Conservation (phyloP, 2,888 invertebrate genomes). For the Acanthosepion lycidas region DNA sequence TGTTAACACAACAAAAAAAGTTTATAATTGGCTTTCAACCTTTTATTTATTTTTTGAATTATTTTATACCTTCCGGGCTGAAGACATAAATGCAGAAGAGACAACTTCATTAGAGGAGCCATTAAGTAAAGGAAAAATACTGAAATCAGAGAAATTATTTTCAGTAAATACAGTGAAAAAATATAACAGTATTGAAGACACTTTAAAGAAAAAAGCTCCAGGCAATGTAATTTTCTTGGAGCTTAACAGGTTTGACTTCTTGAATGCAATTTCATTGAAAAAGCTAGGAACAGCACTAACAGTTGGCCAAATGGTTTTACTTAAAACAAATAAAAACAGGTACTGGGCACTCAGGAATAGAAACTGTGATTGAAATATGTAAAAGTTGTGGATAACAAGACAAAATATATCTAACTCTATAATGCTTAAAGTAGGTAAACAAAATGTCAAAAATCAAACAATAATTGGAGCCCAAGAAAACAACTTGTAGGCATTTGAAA, state of each 20-base stretch:
- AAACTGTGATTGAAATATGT: background rate
- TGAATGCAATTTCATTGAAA: conserved; percentile 33
- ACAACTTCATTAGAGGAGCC: conserved; percentile 9
- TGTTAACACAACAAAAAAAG: background rate
- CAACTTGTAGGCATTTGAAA: no score
- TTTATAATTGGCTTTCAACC: conserved; percentile 22
- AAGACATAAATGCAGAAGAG: conserved; percentile 24
- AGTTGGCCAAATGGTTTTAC: background rate
- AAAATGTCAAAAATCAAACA: no score
- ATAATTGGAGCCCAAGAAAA: no score
- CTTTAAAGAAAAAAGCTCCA: background rate
- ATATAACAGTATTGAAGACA: background rate
- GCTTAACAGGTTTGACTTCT: conserved; percentile 21
- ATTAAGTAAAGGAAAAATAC: background rate
- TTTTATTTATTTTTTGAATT: background rate
- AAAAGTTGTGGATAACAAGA: no score
- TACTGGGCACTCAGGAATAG: background rate
- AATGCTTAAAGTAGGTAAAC: no score
- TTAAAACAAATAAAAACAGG: background rate
- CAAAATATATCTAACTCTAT: no score
- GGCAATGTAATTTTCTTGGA: background rate
- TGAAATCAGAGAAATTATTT: conserved; percentile 22
- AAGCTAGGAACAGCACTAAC: background rate
- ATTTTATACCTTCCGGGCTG: background rate
- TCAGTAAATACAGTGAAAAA: conserved; percentile 8